Evolutionary conservation across 2,888 invertebrate genomes (phyloP).

Genomic region (Osmoderma eremita): DNA sequence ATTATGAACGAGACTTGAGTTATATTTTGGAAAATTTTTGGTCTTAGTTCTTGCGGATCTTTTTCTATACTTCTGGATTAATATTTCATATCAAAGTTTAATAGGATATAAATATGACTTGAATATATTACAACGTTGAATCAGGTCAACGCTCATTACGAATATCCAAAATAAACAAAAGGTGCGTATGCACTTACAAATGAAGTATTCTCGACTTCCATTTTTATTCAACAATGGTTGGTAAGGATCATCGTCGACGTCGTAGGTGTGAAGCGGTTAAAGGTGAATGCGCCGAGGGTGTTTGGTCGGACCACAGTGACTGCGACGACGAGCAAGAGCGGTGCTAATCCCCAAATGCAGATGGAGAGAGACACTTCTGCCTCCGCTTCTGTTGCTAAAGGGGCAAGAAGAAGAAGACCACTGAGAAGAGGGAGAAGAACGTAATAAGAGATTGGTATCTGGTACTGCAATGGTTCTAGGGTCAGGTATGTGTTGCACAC

Average conservation of each 20-base stretch:
- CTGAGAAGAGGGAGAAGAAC: conserved; percentile 44
- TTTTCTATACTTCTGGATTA: too few species aligned
- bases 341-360: neutral
- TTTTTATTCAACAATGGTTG: conserved; percentile 40
- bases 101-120: too few species aligned
- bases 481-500: conserved; percentile 48
- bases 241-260: conserved; percentile 40
- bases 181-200: conserved; percentile 25
- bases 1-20: too few species aligned
- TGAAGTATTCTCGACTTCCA: conserved; percentile 33
- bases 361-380: conserved; percentile 24
- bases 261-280: conserved; percentile 44
- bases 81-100: too few species aligned
- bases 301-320: conserved; percentile 41
- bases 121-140: too few species aligned
- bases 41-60: too few species aligned
- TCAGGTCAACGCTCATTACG: too few species aligned
- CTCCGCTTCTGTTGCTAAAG: conserved; percentile 30
- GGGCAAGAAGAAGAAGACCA: conserved; percentile 19
- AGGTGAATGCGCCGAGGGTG: conserved; percentile 45
- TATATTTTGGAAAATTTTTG: too few species aligned
- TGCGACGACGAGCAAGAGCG: conserved; percentile 24
- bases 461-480: conserved; percentile 47
- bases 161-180: conserved; percentile 33
- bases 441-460: conserved; percentile 48